These are phyloP conservation scores for Rotaria sp. DNA, from an alignment of 2,888 invertebrate species.

Conservation along the genomic window DNA sequence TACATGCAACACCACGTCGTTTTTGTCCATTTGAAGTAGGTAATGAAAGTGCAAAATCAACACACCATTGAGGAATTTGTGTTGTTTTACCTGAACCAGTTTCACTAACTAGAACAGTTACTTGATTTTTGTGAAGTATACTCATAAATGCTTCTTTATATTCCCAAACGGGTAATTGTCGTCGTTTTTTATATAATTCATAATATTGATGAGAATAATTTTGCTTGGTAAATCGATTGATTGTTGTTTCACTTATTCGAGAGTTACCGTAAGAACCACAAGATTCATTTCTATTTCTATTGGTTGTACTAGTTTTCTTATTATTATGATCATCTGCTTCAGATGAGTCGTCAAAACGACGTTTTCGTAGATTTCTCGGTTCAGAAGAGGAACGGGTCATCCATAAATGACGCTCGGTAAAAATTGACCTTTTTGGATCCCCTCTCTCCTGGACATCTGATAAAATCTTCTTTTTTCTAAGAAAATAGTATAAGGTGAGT, in stretches of 20 bases:
- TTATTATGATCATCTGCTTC: background rate
- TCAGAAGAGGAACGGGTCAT: too few relatives aligned
- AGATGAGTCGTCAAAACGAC: background rate
- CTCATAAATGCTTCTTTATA: constrained; percentile 92
- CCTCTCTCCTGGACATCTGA: too few relatives aligned
- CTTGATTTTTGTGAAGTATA: constrained; percentile 80
- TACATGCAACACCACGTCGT: constrained; percentile 85
- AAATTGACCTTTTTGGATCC: too few relatives aligned
- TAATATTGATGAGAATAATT: constrained; percentile 81
- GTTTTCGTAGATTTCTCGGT: background rate
- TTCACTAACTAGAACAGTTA: constrained; percentile 49
- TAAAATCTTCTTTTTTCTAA: too few relatives aligned
- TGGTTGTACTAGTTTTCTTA: too few relatives aligned
- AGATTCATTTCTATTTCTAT: too few relatives aligned
- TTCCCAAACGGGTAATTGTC: constrained; percentile 90
- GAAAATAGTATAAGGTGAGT: too few relatives aligned
- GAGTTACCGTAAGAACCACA: background rate
- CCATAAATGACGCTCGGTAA: too few relatives aligned
- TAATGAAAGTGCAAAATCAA: constrained; percentile 53
- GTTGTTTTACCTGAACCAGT: too few relatives aligned
- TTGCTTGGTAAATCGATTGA: constrained; percentile 60
- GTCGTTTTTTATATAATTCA: constrained; percentile 74
- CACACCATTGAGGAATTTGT: constrained; percentile 85
- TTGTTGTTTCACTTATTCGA: too few relatives aligned
- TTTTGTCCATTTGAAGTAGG: constrained; percentile 51